phyloP scores from a whole-genome alignment of 2,797 vertebrate species.

The Tympanoctomys barrerae region DNA sequence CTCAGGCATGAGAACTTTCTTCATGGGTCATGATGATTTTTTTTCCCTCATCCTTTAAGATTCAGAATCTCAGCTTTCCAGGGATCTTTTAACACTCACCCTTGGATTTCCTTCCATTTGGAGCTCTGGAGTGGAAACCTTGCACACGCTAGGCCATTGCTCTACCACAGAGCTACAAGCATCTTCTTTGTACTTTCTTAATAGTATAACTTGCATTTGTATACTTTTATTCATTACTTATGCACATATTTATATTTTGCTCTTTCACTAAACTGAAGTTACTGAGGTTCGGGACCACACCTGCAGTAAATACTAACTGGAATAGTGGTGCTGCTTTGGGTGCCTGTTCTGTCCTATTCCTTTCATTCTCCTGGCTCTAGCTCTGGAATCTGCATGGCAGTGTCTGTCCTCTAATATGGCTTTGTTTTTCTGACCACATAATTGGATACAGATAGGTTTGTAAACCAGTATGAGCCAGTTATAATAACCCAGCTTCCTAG shows the following conservation, averaged over 20 bases:
- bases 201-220: not conserved
- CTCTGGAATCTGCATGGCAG: not conserved
- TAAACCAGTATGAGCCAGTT: not conserved
- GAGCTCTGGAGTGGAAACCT: not conserved
- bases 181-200: not conserved
- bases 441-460: not conserved
- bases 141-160: not conserved
- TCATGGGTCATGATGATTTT: not conserved
- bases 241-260: not conserved
- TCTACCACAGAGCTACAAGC: not conserved
- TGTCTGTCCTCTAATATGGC: not conserved
- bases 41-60: not conserved
- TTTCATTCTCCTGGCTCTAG: not conserved
- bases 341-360: not conserved
- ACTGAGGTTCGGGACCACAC: not conserved
- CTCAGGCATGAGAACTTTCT: not conserved
- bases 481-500: not conserved
- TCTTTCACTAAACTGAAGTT: not conserved
- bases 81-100: not conserved
- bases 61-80: not conserved
- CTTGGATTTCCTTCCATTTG: not conserved
- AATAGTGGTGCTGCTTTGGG: no score
- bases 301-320: not conserved
- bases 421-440: not conserved
- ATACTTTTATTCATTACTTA: constrained; percentile 1